These are phyloP conservation scores for Sternarchorhynchus goeldii DNA, from an alignment of 2,797 vertebrate species.

Conservation along the genomic window DNA sequence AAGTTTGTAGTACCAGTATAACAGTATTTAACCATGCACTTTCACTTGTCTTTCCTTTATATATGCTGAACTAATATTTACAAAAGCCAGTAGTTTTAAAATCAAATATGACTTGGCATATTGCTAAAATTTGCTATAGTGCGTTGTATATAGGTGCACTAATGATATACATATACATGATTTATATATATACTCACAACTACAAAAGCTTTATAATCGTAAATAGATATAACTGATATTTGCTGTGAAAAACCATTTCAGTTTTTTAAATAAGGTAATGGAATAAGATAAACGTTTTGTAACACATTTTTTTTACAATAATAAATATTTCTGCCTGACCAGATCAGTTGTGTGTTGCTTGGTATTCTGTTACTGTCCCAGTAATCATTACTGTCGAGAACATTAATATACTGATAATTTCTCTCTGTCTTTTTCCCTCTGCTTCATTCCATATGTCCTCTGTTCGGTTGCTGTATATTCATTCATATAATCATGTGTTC, in stretches of 20 bases:
- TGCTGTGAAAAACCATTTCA: conserved; percentile 64
- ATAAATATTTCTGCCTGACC: conserved; percentile 69
- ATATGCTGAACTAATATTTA: not conserved
- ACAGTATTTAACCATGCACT: conserved; percentile 22
- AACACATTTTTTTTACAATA: conserved; percentile 60
- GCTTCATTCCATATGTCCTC: conserved; percentile 8
- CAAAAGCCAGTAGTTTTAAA: not conserved
- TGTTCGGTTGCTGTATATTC: conserved; percentile 20
- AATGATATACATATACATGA: conserved; percentile 12
- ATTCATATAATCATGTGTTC: not conserved
- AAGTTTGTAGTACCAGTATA: conserved; percentile 4
- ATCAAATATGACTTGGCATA: not conserved
- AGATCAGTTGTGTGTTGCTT: conserved; percentile 65
- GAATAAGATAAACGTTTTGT: conserved; percentile 61
- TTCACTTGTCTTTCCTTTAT: conserved; percentile 24
- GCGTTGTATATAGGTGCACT: conserved; percentile 25
- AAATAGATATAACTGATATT: conserved; percentile 53
- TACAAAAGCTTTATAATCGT: conserved; percentile 37
- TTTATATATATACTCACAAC: conserved; percentile 37
- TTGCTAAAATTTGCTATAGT: not conserved
- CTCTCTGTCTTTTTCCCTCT: conserved; percentile 30
- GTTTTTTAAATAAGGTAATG: conserved; percentile 37
- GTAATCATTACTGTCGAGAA: conserved; percentile 1
- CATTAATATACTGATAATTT: conserved; percentile 18
- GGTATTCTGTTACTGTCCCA: conserved; percentile 55